Evolutionary conservation across 2,113 vertebrate species (phyloP).

Genomic region (Neolamprologus modestus): DNA sequence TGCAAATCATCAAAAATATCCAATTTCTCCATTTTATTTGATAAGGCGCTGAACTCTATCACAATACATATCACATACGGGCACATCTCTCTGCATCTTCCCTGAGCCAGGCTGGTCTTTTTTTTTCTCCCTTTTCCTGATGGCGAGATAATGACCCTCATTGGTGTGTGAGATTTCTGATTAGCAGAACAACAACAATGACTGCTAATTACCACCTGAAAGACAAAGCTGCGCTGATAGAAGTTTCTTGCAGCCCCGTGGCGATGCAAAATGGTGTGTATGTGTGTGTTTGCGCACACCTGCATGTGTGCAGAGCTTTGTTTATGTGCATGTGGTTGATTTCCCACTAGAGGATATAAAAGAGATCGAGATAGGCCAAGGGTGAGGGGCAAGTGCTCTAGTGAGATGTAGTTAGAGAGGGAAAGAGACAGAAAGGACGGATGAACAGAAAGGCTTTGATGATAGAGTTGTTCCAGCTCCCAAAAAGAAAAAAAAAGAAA

Average conservation of each 20-base stretch:
- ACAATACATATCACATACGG: slow-evolving; percentile 18
- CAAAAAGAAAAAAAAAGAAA: neutral
- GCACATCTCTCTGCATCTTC: neutral
- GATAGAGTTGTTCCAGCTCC: slow-evolving; percentile 8
- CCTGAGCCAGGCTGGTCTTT: slow-evolving; percentile 13
- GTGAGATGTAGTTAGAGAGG: slow-evolving; percentile 2
- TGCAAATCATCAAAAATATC: slow-evolving; percentile 50
- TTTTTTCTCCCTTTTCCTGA: slow-evolving; percentile 33
- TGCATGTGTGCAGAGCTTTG: neutral
- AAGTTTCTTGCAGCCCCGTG: slow-evolving; percentile 43
- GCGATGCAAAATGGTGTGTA: slow-evolving; percentile 10
- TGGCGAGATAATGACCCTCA: slow-evolving; percentile 62
- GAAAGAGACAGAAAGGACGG: neutral
- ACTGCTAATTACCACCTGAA: slow-evolving; percentile 69
- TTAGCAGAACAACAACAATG: slow-evolving; percentile 65
- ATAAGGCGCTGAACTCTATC: slow-evolving; percentile 29
- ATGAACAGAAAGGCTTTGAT: slow-evolving; percentile 17
- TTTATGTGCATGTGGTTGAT: slow-evolving; percentile 33
- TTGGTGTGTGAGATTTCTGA: slow-evolving; percentile 62
- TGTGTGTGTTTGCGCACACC: neutral
- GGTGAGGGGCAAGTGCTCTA: slow-evolving; percentile 23
- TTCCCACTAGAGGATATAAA: slow-evolving; percentile 42
- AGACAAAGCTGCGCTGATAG: slow-evolving; percentile 56
- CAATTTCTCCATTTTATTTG: slow-evolving; percentile 28
- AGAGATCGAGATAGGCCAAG: slow-evolving; percentile 12